Evolutionary conservation across 2,113 vertebrate species (phyloP).

Genomic region (Odobenus rosmarus): DNA sequence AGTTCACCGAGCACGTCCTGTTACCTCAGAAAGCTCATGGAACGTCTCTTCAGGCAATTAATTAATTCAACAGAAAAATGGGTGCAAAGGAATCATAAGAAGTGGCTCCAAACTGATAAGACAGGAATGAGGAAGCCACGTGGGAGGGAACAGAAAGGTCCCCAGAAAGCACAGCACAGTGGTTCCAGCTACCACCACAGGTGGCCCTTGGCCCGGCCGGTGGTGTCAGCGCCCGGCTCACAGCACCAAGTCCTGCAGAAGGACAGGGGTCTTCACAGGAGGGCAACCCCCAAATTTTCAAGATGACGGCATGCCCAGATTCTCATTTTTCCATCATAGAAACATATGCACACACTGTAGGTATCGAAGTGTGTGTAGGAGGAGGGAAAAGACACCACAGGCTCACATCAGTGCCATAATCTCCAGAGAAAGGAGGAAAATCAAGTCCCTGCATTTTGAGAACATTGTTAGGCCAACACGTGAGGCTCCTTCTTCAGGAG

Average conservation of each 20-base stretch:
- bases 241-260: neutral
- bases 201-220: accelerated
- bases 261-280: neutral
- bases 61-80: neutral
- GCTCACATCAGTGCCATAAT: neutral
- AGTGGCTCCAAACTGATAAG: neutral
- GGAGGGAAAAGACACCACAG: neutral
- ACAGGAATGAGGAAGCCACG: neutral
- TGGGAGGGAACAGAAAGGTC: neutral
- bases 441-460: neutral
- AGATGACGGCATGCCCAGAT: neutral
- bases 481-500: neutral
- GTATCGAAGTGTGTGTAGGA: neutral
- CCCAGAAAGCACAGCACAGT: neutral
- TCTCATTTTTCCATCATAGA: neutral
- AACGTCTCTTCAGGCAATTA: neutral
- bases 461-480: neutral
- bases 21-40: neutral
- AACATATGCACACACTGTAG: neutral
- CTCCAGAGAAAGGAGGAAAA: slow-evolving; percentile 5
- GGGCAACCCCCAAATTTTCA: neutral
- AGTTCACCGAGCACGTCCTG: neutral
- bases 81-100: neutral
- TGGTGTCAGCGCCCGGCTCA: neutral
- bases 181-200: neutral